A percentile compares a stretch with the other conserved stretches of the same genome.
phyloP scores from a whole-genome alignment of 2,888 invertebrate species.

The Trilocha varians region DNA sequence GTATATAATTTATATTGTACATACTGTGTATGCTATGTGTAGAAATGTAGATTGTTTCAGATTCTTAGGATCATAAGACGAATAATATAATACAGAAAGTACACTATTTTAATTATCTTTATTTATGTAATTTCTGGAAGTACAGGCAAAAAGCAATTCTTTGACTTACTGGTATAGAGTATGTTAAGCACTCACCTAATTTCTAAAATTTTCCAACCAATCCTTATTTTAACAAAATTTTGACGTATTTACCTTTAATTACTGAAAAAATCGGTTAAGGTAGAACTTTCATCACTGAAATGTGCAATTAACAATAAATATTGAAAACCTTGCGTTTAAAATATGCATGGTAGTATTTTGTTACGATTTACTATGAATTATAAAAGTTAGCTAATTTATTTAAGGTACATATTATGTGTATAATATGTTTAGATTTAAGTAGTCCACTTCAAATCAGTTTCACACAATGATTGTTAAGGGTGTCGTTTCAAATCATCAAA shows the following conservation, averaged over 20 bases:
- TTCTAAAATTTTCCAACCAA: no score
- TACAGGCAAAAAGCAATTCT: neutral
- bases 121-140: slow-evolving; percentile 11
- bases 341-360: neutral
- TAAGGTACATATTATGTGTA: slow-evolving; percentile 43
- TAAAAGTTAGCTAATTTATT: slow-evolving; percentile 49
- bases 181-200: neutral
- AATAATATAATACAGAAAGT: slow-evolving; percentile 41
- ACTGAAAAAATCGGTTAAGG: neutral
- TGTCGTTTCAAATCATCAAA: slow-evolving; percentile 19
- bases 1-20: slow-evolving; percentile 65
- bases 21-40: slow-evolving; percentile 68
- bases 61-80: slow-evolving; percentile 51
- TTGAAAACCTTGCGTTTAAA: neutral
- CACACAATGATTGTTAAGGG: slow-evolving; percentile 31
- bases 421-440: slow-evolving; percentile 44
- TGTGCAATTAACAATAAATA: neutral
- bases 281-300: neutral
- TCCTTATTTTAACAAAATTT: neutral
- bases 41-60: slow-evolving; percentile 61
- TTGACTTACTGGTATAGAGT: neutral
- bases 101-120: slow-evolving; percentile 32
- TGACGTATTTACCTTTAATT: neutral
- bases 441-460: slow-evolving; percentile 45
- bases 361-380: slow-evolving; percentile 10